Conservation (phyloP, 1,140 invertebrate genomes). For the Drosophila parabipectinata region DNA sequence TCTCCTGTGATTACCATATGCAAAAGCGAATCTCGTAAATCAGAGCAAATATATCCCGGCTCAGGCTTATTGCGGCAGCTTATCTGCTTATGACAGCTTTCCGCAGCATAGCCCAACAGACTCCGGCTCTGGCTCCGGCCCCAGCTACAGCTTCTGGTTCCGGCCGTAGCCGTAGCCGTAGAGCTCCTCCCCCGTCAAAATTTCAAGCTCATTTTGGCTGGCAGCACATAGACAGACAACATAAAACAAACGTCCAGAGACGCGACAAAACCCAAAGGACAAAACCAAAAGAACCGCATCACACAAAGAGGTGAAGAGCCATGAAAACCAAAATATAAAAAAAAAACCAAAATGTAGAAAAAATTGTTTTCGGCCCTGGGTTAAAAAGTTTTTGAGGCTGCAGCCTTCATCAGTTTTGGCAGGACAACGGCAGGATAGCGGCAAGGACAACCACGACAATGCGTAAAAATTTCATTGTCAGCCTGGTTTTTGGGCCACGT, state of each 20-base stretch:
- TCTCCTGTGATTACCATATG: constrained; percentile 78
- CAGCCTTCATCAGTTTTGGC: constrained; percentile 67
- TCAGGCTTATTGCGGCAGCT: constrained; percentile 82
- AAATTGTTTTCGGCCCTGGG: constrained; percentile 14
- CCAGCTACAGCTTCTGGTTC: constrained; percentile 7
- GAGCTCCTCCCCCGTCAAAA: background rate
- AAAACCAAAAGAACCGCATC: constrained; percentile 70
- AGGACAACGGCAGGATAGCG: constrained; percentile 24
- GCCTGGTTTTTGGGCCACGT: constrained; percentile 45
- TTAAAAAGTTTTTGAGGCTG: constrained; percentile 44
- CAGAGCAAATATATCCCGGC: constrained; percentile 82
- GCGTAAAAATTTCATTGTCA: constrained; percentile 73
- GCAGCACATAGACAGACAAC: constrained; percentile 71
- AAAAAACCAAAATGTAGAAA: constrained; percentile 26
- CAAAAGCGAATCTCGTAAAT: constrained; percentile 83
- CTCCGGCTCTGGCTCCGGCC: constrained; percentile 1
- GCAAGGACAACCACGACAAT: constrained; percentile 45
- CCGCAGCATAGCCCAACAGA: constrained; percentile 50
- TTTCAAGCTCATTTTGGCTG: constrained; percentile 32
- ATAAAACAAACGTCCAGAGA: constrained; percentile 77
- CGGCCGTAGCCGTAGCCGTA: background rate
- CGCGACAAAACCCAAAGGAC: constrained; percentile 69
- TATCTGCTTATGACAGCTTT: constrained; percentile 84
- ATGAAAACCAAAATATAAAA: constrained; percentile 24
- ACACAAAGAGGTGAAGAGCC: constrained; percentile 41